Evolutionary conservation across 2,888 invertebrate species (phyloP), one percentile per base, ranked within the genome.

Genomic region (Papilio gigon): DNA sequence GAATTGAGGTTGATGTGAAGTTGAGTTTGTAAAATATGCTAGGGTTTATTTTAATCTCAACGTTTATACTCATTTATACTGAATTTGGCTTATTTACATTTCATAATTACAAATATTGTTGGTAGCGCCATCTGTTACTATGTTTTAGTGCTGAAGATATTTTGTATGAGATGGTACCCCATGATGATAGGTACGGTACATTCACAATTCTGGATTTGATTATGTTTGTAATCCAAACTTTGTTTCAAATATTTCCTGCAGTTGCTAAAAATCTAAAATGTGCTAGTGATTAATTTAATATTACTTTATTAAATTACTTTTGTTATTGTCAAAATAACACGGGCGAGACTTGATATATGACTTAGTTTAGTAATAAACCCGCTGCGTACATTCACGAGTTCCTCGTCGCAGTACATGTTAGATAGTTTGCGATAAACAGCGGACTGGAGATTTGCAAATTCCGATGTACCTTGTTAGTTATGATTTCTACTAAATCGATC

Each of bases 401-500:
- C 64, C 17, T 42, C 62, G 56, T 56, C 50, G 22, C 17, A 47
- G 63, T 35, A 37, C 37, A 58, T 53, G 53, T 56, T 56, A 53
- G 67, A 14, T 40, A 14, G 67, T 30, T 42, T 22, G n/a, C 33
- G 42, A 67, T 62, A 67, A 42, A 53, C 50, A 67, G 25, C 67
- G 14, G 53, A 20, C 64, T 40, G 63, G 61, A 65, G 59, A 65
- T 71, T 68, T 70, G 68, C 68, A 76, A 77, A 77, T 76, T 77
- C 73, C 75, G 74, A 79, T 80, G 76, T 74, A 78, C 76, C 75
- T 81, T 73, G 72, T 78, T 79, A 78, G 77, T 80, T 81, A 84
- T 79, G 81, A 84, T 82, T 83, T 81, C 70, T 71, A 72, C 68
- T 76, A 79, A 83, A 83, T 83, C 79, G 82, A 85, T 85, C 78